phyloP scores from a whole-genome alignment of 2,888 invertebrate genomes.

The Pseudococcus jackbeardsleyi region DNA sequence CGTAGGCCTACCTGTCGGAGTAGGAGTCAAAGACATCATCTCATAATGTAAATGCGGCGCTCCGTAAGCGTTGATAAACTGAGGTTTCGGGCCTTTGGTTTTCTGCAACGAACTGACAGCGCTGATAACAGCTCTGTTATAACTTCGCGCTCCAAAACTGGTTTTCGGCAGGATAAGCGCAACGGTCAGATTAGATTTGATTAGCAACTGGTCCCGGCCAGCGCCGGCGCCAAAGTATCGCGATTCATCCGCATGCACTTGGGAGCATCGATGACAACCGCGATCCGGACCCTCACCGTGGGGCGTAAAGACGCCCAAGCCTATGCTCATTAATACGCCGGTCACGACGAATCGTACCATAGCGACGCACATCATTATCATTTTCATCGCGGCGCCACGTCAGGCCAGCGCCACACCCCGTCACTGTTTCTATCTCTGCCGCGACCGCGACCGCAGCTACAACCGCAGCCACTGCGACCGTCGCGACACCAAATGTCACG shows the following conservation, averaged over 20 bases:
- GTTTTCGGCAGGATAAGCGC: conserved; percentile 84
- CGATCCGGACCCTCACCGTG: no score
- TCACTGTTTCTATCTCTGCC: no score
- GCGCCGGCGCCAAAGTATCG: background rate
- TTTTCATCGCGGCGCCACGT: no score
- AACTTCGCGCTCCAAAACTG: conserved; percentile 80
- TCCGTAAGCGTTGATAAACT: conserved; percentile 77
- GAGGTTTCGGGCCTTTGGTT: conserved; percentile 72
- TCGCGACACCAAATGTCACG: no score
- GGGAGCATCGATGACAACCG: background rate
- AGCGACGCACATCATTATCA: background rate
- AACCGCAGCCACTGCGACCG: no score
- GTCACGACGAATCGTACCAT: background rate
- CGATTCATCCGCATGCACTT: background rate
- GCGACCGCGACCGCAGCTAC: no score
- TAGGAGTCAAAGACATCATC: conserved; percentile 81
- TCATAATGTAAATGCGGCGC: conserved; percentile 76
- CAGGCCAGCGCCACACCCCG: no score
- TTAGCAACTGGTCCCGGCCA: background rate
- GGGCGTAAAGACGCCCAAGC: background rate
- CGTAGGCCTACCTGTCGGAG: conserved; percentile 78
- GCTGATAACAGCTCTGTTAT: conserved; percentile 77
- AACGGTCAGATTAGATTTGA: conserved; percentile 71
- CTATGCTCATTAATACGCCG: background rate
- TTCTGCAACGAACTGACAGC: conserved; percentile 76